Conservation (phyloP, 2,113 vertebrate species). For the Leptocoma aspasia region DNA sequence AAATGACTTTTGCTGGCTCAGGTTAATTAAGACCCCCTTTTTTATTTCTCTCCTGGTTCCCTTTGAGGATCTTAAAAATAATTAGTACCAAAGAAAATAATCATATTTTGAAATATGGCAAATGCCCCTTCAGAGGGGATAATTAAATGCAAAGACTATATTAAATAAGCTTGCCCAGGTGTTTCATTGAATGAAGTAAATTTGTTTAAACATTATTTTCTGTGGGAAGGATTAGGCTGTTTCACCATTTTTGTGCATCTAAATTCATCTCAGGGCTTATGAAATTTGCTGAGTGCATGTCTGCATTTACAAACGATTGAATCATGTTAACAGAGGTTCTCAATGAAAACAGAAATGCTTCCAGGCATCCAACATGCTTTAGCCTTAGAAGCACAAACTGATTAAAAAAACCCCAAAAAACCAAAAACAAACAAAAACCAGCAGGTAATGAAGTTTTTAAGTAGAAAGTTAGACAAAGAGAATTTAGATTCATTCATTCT, state of each 20-base stretch:
- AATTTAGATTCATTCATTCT: background rate
- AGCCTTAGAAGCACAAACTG: background rate
- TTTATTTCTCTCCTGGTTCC: background rate
- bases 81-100: slow-evolving; percentile 22
- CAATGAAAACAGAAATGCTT: background rate
- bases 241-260: slow-evolving; percentile 27
- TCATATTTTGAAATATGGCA: slow-evolving; percentile 15
- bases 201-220: slow-evolving; percentile 53
- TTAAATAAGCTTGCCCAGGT: slow-evolving; percentile 55
- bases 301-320: slow-evolving; percentile 24
- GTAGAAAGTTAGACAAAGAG: background rate
- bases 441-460: background rate
- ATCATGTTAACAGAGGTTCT: background rate
- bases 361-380: background rate
- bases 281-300: slow-evolving; percentile 16
- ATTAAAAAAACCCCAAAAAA: background rate
- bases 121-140: background rate
- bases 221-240: slow-evolving; percentile 38
- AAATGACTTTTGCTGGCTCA: background rate
- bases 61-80: slow-evolving; percentile 32
- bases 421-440: too few species aligned
- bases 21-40: slow-evolving; percentile 34
- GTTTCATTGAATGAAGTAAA: slow-evolving; percentile 26
- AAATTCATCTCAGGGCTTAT: slow-evolving; percentile 51
- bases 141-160: slow-evolving; percentile 51